Evolutionary conservation across 2,113 vertebrate species (phyloP).

Genomic region (Myrmophylax atrothorax): DNA sequence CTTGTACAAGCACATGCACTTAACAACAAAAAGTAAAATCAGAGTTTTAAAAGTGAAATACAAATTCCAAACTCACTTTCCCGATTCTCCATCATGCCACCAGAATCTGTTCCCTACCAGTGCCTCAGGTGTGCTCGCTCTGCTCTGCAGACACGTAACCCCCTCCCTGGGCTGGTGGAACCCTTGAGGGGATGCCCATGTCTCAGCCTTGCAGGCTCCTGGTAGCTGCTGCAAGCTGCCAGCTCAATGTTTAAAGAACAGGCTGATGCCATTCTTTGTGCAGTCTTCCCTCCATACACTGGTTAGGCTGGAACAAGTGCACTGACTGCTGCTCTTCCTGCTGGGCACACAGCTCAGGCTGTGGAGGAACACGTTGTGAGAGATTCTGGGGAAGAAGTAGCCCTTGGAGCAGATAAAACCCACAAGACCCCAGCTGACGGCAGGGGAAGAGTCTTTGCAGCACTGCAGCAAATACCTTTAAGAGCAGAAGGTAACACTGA

Average conservation of each 20-base stretch:
- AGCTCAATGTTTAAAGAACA: neutral
- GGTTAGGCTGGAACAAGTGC: neutral
- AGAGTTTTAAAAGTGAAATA: neutral
- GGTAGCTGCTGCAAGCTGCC: neutral
- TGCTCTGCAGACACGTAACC: rapidly evolving
- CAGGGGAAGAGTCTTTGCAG: neutral
- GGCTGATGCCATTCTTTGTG: neutral
- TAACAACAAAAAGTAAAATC: neutral
- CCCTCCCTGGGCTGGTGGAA: neutral
- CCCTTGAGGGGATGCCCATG: rapidly evolving
- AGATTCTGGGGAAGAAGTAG: neutral
- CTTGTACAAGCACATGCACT: neutral
- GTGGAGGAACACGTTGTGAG: rapidly evolving
- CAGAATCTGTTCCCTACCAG: neutral
- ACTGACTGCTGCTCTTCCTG: rapidly evolving
- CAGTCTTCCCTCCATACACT: neutral
- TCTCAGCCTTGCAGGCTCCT: rapidly evolving
- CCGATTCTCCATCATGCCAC: neutral
- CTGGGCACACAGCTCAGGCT: neutral
- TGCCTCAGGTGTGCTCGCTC: rapidly evolving
- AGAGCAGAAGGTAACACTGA: neutral
- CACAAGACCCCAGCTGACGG: neutral
- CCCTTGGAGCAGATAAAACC: neutral
- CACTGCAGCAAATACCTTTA: neutral
- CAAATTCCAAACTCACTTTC: neutral